phyloP scores from a whole-genome alignment of 2,797 vertebrate genomes.

The Carapus acus region DNA sequence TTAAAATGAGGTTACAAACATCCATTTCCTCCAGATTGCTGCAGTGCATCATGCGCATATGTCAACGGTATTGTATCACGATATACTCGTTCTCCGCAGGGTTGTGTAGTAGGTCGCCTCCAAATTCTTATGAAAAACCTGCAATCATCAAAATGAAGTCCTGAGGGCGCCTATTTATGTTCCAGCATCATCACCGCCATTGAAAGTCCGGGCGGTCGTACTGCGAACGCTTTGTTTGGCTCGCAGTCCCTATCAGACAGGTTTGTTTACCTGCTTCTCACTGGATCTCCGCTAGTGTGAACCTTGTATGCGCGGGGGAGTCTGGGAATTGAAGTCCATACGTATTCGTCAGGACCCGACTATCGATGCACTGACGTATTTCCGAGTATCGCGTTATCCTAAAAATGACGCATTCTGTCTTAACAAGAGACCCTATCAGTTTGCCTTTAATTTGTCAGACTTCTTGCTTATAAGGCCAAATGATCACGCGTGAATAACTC shows the following conservation, averaged over 20 bases:
- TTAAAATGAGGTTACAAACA: slow-evolving; percentile 49
- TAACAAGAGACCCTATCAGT: no score
- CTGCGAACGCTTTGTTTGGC: slow-evolving; percentile 56
- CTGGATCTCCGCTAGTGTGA: slow-evolving; percentile 42
- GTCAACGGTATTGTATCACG: slow-evolving; percentile 33
- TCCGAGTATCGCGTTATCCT: accelerated
- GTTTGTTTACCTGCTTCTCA: slow-evolving; percentile 76
- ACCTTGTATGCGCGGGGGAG: slow-evolving; percentile 44
- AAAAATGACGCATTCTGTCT: accelerated
- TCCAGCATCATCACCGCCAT: slow-evolving; percentile 43
- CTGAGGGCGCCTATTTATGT: slow-evolving; percentile 11
- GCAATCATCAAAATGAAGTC: slow-evolving; percentile 1
- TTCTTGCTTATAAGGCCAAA: no score
- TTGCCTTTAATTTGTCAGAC: no score
- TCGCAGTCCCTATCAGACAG: slow-evolving; percentile 45
- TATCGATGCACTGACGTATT: not conserved
- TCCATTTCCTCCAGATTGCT: slow-evolving; percentile 59
- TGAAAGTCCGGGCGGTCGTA: slow-evolving; percentile 36
- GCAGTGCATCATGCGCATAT: slow-evolving; percentile 69
- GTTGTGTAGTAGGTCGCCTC: slow-evolving; percentile 15
- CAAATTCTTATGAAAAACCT: not conserved
- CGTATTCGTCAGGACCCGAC: accelerated
- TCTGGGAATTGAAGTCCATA: slow-evolving; percentile 66
- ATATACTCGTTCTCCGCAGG: slow-evolving; percentile 27
- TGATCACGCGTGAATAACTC: slow-evolving; percentile 19